Percentiles rank a stretch among this genome's conserved stretches.
Conservation (phyloP, 1,140 invertebrate species). For the Lasioglossum albipes region DNA sequence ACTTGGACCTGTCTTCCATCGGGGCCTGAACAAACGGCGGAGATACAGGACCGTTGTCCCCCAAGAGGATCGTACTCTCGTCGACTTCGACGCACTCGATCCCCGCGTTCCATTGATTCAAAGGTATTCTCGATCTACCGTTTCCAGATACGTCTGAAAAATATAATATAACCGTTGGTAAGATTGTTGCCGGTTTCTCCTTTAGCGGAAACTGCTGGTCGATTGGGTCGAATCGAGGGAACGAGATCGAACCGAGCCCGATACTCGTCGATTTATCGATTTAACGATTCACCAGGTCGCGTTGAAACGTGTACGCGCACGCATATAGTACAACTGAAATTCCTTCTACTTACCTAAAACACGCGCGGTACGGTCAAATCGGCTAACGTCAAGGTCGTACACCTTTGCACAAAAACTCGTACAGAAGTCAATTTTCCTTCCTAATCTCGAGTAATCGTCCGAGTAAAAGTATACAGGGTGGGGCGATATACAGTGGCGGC, state of each 20-base stretch:
- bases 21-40: slow-evolving; percentile 84
- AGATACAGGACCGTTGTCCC: slow-evolving; percentile 73
- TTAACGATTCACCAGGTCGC: not conserved
- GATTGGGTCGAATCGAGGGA: too few relatives aligned
- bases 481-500: too few relatives aligned
- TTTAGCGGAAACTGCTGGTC: too few relatives aligned
- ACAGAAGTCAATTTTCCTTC: too few relatives aligned
- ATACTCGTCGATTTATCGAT: too few relatives aligned
- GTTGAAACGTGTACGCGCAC: not conserved
- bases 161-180: slow-evolving; percentile 33
- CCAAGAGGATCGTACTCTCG: slow-evolving; percentile 70
- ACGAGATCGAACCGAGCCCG: too few relatives aligned
- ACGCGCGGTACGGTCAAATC: not conserved
- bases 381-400: too few relatives aligned
- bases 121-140: slow-evolving; percentile 52
- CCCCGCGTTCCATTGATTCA: slow-evolving; percentile 69
- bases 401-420: too few relatives aligned
- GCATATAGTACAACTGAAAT: not conserved
- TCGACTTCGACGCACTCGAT: slow-evolving; percentile 50
- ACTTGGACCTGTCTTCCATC: slow-evolving; percentile 88
- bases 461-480: not conserved
- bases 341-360: not conserved
- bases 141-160: slow-evolving; percentile 69
- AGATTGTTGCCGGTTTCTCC: not conserved
- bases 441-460: not conserved